Percentiles rank a stretch among this genome's conserved stretches.
phyloP scores from a whole-genome alignment of 2,113 vertebrate genomes.

The Erythrocercus mccallii region DNA sequence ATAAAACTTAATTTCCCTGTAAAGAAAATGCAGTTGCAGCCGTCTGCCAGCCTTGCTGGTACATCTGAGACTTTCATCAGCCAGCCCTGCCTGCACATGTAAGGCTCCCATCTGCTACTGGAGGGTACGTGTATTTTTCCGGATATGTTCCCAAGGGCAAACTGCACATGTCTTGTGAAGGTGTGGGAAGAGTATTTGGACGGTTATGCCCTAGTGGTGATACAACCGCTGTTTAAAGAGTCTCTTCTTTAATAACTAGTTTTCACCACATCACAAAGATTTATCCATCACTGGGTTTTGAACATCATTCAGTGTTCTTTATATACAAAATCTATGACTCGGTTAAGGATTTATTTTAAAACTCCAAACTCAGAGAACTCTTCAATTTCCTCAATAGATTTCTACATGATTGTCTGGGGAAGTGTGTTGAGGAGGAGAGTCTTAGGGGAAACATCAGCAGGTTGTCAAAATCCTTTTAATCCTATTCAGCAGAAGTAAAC shows the following conservation, averaged over 20 bases:
- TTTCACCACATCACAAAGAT: background rate
- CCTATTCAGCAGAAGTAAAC: background rate
- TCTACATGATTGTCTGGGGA: background rate
- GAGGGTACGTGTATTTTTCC: background rate
- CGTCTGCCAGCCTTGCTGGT: background rate
- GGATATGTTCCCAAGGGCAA: background rate
- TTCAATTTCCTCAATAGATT: background rate
- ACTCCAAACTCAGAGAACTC: background rate
- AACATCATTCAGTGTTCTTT: background rate
- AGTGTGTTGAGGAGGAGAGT: background rate
- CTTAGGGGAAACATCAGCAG: background rate
- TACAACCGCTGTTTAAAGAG: background rate
- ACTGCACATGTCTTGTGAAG: background rate
- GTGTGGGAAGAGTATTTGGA: background rate
- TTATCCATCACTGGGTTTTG: background rate
- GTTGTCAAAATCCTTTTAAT: background rate
- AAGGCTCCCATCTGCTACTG: background rate
- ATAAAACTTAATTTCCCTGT: background rate
- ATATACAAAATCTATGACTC: background rate
- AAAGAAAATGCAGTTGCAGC: background rate
- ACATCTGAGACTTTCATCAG: background rate
- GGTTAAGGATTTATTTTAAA: background rate
- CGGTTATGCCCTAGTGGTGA: background rate
- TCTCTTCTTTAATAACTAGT: background rate
- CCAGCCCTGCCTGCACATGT: background rate